Percentiles rank a stretch among this genome's conserved stretches.
phyloP scores from a whole-genome alignment of 2,797 vertebrate genomes.

The Xyrichtys novacula region DNA sequence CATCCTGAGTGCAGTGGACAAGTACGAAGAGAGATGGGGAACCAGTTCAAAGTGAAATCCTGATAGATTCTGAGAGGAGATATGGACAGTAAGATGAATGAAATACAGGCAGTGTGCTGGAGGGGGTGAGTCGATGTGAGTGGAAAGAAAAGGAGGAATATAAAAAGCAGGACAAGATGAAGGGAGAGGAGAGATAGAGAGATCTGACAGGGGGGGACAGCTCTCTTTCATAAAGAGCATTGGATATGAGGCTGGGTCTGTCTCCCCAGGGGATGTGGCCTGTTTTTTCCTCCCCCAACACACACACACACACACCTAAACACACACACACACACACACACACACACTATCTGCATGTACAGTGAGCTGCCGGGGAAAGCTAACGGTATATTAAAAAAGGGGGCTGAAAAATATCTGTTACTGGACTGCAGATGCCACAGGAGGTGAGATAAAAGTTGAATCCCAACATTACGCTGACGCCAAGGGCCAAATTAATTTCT shows the following conservation, averaged over 20 bases:
- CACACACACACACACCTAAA: constrained; percentile 25
- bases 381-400: constrained; percentile 27
- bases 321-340: constrained; percentile 10
- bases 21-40: constrained; percentile 1
- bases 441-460: not conserved
- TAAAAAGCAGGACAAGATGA: constrained; percentile 64
- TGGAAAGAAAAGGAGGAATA: constrained; percentile 59
- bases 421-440: not conserved
- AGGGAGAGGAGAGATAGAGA: constrained; percentile 56
- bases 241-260: constrained; percentile 77
- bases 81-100: constrained; percentile 66
- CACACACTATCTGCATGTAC: constrained; percentile 17
- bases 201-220: constrained; percentile 72
- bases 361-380: constrained; percentile 39
- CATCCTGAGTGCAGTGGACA: constrained; percentile 46
- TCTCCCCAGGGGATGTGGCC: constrained; percentile 71
- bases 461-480: constrained; percentile 4
- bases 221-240: constrained; percentile 80
- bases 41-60: constrained; percentile 75
- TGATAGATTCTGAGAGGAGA: constrained; percentile 64
- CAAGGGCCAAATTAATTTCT: constrained; percentile 1
- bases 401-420: constrained; percentile 16
- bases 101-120: constrained; percentile 55
- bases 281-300: constrained; percentile 62
- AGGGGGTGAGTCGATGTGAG: constrained; percentile 67